Base-by-base conservation (phyloP, 1,140 invertebrate species). In the Latrodectus geometricus region DNA sequence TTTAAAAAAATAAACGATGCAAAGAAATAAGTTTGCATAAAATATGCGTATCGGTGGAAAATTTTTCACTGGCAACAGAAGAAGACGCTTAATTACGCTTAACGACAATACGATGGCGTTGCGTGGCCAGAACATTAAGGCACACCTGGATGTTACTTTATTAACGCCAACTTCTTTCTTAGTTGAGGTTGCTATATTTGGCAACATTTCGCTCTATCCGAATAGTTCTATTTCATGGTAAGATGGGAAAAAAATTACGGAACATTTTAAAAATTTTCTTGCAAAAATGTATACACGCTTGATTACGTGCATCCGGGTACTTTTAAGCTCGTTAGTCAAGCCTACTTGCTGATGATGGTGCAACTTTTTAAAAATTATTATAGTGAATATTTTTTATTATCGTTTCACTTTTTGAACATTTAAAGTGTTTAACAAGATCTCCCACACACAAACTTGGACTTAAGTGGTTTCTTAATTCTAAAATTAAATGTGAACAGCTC, bases 81-180 rank as follows among this genome's bases (percentile, higher is more conserved):
- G 54, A 61, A 17, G 66, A 69, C 50, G 73, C 83, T 85, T 85
- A 85, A 85, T 85, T 85, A 85, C 54, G 74, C 65, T 48, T 85
- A 85, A 85, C 83, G 83, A 85, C 73, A 85, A 85, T 85, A 77
- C 21, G 83, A 85, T 85, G 83, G 74, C 66, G 83, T 72, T 74
- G 72, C 21, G 56, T 21, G 52, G 48, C 12, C 50, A 70, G 83
- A 84, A 70, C 83, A 85, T 85, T 85, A 85, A 72, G n/a, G 74
- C 74, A 61, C 65, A 85, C 83, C 83, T 85, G 83, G 65, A 70
- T 54, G 66, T 66, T 21, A 77, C 74, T 85, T 85, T 85, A 85
- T 77, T 76, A 85, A 85, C 73, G 81, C 72, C 61, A 76, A 76
- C 17, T 14, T 79, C 17, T 61, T 68, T 4, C n/a, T 20, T 11